Percentiles rank a stretch among this genome's conserved stretches.
Evolutionary conservation across 2,888 invertebrate genomes (phyloP).

Genomic region (Ennomos fuscantarius): DNA sequence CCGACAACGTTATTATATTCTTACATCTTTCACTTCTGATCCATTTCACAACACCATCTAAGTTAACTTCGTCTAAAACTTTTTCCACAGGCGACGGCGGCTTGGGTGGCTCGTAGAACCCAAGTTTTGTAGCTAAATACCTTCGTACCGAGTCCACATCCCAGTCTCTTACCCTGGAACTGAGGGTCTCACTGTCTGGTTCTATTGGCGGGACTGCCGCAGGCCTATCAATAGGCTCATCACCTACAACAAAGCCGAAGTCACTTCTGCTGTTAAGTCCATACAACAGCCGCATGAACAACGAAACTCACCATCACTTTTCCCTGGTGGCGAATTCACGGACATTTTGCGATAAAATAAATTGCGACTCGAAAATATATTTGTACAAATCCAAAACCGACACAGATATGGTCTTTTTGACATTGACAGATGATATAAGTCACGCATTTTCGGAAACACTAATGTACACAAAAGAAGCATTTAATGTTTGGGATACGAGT

Average conservation of each 20-base stretch:
- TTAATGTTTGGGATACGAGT: slow-evolving; percentile 11
- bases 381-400: slow-evolving; percentile 70
- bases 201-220: slow-evolving; percentile 72
- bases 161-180: slow-evolving; percentile 71
- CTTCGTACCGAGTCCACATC: slow-evolving; percentile 87
- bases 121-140: slow-evolving; percentile 88
- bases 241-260: slow-evolving; percentile 50
- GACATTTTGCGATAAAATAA: slow-evolving; percentile 74
- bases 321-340: slow-evolving; percentile 76
- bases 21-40: slow-evolving; percentile 91
- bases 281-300: slow-evolving; percentile 5
- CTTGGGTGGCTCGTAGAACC: slow-evolving; percentile 80
- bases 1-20: slow-evolving; percentile 96
- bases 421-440: slow-evolving; percentile 37
- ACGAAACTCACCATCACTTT: slow-evolving; percentile 67
- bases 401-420: slow-evolving; percentile 61
- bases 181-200: slow-evolving; percentile 56
- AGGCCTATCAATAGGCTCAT: slow-evolving; percentile 56
- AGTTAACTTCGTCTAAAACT: slow-evolving; percentile 88
- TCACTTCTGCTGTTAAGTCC: slow-evolving; percentile 19
- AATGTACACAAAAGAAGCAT: slow-evolving; percentile 16
- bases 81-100: slow-evolving; percentile 61
- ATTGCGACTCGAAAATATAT: slow-evolving; percentile 69
- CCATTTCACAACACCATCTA: slow-evolving; percentile 92
- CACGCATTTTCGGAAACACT: slow-evolving; percentile 66